Conservation (phyloP, 2,113 vertebrate genomes). For the Myrmophylax atrothorax region DNA sequence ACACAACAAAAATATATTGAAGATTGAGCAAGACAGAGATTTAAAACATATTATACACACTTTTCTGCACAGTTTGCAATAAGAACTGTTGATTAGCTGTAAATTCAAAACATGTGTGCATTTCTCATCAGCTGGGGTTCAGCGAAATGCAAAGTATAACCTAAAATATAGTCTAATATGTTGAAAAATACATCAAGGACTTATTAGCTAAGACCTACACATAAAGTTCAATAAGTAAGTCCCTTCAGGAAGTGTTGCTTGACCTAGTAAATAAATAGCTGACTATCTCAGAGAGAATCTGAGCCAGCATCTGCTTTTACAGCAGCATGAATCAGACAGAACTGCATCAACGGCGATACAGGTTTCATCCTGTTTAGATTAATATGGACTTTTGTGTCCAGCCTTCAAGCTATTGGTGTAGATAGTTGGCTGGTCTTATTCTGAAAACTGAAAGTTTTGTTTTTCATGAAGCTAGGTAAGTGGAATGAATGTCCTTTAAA, state of each 20-base stretch:
- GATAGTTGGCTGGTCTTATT: not conserved
- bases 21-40: not conserved
- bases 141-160: not conserved
- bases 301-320: not conserved
- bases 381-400: not conserved
- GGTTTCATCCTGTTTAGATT: not conserved
- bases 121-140: not conserved
- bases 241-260: not conserved
- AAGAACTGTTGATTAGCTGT: not conserved
- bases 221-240: not conserved
- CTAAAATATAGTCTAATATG: not conserved
- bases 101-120: not conserved
- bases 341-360: not conserved
- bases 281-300: not conserved
- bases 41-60: not conserved
- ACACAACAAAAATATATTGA: not conserved
- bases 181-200: not conserved
- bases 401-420: not conserved
- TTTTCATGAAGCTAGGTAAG: not conserved
- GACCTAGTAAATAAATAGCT: not conserved
- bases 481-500: conserved; percentile 1
- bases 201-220: not conserved
- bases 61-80: not conserved
- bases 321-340: not conserved
- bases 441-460: conserved; percentile 6